Base-by-base conservation (phyloP, 2,888 invertebrate species). In the Mesorhabditis belari region DNA sequence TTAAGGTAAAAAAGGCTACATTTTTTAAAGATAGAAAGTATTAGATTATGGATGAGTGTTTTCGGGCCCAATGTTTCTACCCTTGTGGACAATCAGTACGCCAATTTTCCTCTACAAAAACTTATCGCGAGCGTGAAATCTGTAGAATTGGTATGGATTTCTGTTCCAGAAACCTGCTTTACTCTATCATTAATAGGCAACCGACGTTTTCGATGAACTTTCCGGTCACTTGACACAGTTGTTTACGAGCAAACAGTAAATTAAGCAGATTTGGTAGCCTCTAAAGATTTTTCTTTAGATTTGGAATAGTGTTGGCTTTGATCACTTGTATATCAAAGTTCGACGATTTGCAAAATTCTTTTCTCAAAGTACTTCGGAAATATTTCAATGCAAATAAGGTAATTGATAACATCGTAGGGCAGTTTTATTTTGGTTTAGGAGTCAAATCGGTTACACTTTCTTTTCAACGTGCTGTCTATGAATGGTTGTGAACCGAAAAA, bases 381-480 rank as follows among this genome's bases (percentile, higher is more conserved):
- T 57, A 56, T 26, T 61, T 61, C 44, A 26, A 56, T 27, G 50
- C 61, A 4, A 57, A 19, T 27, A 55, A 25, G 61, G 61, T 61
- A 17, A n/a, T n/a, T n/a, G n/a, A n/a, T n/a, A n/a, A n/a, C n/a
- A n/a, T n/a, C n/a, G n/a, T n/a, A n/a, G n/a, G n/a, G n/a, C n/a
- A n/a, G n/a, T n/a, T n/a, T n/a, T n/a, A n/a, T n/a, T 29, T 2
- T 21, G 17, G 58, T 65, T 35, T 44, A 66, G 67, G 57, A 57
- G 6, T 58, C 63, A 0, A 70, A 64, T 12, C 69, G 70, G 57
- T 55, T 53, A 4, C 35, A 67, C 19, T 71, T 73, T 24, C 50
- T 73, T 19, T 52, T 66, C 35, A 73, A 73, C 54, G 59, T 67
- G 19, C 54, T 73, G n/a, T 67, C 73, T 12, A 53, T 63, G 49